phyloP scores from a whole-genome alignment of 1,140 invertebrate species.

The Drosophila busckii region DNA sequence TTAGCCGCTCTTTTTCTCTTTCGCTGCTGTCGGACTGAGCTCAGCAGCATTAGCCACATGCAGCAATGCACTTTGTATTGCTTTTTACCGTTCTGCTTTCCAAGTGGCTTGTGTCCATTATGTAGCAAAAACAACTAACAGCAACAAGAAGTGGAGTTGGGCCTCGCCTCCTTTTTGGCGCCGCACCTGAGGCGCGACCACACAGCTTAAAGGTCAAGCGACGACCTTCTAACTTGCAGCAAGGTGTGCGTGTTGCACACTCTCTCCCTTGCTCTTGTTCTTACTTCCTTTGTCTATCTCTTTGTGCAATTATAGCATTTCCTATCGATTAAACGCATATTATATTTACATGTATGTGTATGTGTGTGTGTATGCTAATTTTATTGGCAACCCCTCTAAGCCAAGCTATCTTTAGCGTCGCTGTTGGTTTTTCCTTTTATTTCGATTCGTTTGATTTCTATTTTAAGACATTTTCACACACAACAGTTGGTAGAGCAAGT shows the following conservation, averaged over 20 bases:
- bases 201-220: slow-evolving; percentile 56
- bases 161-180: slow-evolving; percentile 10
- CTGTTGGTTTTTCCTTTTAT: slow-evolving; percentile 33
- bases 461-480: slow-evolving; percentile 50
- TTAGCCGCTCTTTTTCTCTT: slow-evolving; percentile 37
- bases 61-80: slow-evolving; percentile 24
- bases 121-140: neutral
- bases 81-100: slow-evolving; percentile 39
- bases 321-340: slow-evolving; percentile 67
- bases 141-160: slow-evolving; percentile 4
- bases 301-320: slow-evolving; percentile 63
- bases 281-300: neutral
- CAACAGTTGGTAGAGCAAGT: slow-evolving; percentile 12
- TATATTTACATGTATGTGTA: too few relatives aligned
- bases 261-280: neutral
- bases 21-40: neutral
- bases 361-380: slow-evolving; percentile 32
- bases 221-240: slow-evolving; percentile 47
- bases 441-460: slow-evolving; percentile 54
- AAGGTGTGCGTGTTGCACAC: slow-evolving; percentile 31
- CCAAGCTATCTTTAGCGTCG: neutral
- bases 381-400: slow-evolving; percentile 1
- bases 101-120: slow-evolving; percentile 51
- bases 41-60: slow-evolving; percentile 4
- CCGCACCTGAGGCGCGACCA: slow-evolving; percentile 25